phyloP scores from a whole-genome alignment of 53 echinoderm and acorn worm species.

The Temnopleurus reevesii region DNA sequence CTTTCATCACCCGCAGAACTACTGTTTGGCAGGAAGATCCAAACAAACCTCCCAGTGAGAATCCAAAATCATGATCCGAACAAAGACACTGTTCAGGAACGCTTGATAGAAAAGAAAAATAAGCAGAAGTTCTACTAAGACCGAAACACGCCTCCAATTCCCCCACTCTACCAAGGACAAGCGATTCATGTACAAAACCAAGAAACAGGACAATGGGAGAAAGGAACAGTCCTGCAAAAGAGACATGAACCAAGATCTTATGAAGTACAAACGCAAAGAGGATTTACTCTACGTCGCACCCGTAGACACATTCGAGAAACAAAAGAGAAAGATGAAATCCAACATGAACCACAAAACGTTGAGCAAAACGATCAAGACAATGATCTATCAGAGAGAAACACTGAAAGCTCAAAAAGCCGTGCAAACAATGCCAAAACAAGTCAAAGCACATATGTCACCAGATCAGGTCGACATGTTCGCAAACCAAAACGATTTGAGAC shows the following conservation, averaged over 20 bases:
- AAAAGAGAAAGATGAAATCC: too few relatives aligned
- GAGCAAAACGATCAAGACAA: too few relatives aligned
- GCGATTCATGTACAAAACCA: constrained; percentile 53
- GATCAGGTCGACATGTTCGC: too few relatives aligned
- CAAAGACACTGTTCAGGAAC: not conserved
- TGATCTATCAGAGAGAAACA: too few relatives aligned
- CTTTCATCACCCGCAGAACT: constrained; percentile 77
- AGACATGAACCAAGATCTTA: constrained; percentile 6
- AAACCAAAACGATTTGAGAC: too few relatives aligned
- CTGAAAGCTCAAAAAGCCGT: too few relatives aligned
- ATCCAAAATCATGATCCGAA: too few relatives aligned
- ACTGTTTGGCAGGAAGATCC: constrained; percentile 58
- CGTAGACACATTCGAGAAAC: too few relatives aligned
- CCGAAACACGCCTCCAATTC: not conserved
- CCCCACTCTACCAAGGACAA: constrained; percentile 61
- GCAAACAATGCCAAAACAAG: too few relatives aligned
- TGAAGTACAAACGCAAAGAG: not conserved
- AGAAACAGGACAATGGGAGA: constrained; percentile 41
- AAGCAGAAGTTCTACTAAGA: constrained; percentile 58
- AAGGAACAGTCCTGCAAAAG: constrained; percentile 1
- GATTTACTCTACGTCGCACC: not conserved
- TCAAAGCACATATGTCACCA: too few relatives aligned
- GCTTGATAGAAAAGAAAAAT: not conserved
- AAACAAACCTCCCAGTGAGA: constrained; percentile 60
- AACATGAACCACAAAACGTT: too few relatives aligned